phyloP scores from a whole-genome alignment of 2,888 invertebrate species.

The Chaetogeoica ovagalla region DNA sequence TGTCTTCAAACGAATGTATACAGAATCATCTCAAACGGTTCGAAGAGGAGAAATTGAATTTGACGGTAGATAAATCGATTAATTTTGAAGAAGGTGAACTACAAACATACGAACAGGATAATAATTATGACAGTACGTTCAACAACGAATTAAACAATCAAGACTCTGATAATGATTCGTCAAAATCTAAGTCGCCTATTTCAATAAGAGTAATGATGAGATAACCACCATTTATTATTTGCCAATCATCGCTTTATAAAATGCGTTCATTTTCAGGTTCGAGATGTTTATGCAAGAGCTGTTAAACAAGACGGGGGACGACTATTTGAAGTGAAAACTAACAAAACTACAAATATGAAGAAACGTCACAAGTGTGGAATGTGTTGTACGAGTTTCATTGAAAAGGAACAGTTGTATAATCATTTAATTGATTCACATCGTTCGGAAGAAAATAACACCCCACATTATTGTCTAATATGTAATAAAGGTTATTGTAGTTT shows the following conservation, averaged over 20 bases:
- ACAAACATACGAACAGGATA: conserved; percentile 4
- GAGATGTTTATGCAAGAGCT: not conserved
- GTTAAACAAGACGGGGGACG: not conserved
- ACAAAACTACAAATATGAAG: conserved; percentile 11
- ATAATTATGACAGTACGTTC: conserved; percentile 8
- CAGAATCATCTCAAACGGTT: conserved; percentile 44
- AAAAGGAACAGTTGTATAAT: conserved; percentile 23
- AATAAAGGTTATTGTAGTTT: conserved; percentile 43
- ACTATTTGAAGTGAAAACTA: not conserved
- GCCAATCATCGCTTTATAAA: not conserved
- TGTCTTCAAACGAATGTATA: conserved; percentile 45
- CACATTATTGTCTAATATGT: conserved; percentile 44
- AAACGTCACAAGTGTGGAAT: conserved; percentile 35
- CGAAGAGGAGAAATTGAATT: conserved; percentile 6
- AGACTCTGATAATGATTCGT: conserved; percentile 37
- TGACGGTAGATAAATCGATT: not conserved
- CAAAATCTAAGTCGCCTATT: conserved; percentile 19
- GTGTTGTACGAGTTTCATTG: conserved; percentile 19
- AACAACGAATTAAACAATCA: conserved; percentile 15
- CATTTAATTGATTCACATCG: conserved; percentile 34
- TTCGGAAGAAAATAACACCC: conserved; percentile 29
- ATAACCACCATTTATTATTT: not conserved
- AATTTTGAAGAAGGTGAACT: not conserved
- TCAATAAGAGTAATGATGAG: conserved; percentile 20
- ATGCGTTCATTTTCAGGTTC: conserved; percentile 17